A percentile compares a stretch with the other conserved stretches of the same genome.
phyloP scores from a whole-genome alignment of 2,113 vertebrate species.

The Lepus europaeus region DNA sequence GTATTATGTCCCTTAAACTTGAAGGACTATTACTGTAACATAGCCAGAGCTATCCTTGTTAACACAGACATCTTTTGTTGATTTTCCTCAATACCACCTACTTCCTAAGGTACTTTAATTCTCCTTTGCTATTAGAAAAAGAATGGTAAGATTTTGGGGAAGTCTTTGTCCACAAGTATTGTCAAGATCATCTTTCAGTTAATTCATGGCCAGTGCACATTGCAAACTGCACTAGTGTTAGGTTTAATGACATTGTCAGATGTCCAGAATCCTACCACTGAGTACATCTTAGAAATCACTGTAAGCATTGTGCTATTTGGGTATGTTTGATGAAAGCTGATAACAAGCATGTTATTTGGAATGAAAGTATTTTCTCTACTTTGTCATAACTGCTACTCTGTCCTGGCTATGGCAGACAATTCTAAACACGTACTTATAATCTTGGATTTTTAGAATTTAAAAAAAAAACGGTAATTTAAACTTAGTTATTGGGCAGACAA shows the following conservation, averaged over 20 bases:
- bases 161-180: neutral
- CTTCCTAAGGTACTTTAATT: neutral
- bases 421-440: slow-evolving; percentile 31
- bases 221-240: slow-evolving; percentile 29
- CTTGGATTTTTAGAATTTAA: slow-evolving; percentile 52
- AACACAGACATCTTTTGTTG: neutral
- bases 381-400: neutral
- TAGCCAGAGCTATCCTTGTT: neutral
- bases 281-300: slow-evolving; percentile 21
- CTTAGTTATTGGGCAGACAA: slow-evolving; percentile 52
- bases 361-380: slow-evolving; percentile 33
- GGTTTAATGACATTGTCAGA: slow-evolving; percentile 34
- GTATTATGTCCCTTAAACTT: neutral
- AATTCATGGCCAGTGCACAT: slow-evolving; percentile 4
- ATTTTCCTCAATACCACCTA: slow-evolving; percentile 3
- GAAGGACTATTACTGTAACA: neutral
- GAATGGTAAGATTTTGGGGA: neutral
- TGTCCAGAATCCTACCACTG: slow-evolving; percentile 17
- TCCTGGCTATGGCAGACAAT: neutral
- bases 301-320: neutral
- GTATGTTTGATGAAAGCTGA: slow-evolving; percentile 31
- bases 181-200: slow-evolving; percentile 9
- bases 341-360: slow-evolving; percentile 43
- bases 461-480: slow-evolving; percentile 54
- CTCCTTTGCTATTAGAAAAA: neutral